Conservation (phyloP, 1,140 invertebrate species). For the Trachelipus rathkii region DNA sequence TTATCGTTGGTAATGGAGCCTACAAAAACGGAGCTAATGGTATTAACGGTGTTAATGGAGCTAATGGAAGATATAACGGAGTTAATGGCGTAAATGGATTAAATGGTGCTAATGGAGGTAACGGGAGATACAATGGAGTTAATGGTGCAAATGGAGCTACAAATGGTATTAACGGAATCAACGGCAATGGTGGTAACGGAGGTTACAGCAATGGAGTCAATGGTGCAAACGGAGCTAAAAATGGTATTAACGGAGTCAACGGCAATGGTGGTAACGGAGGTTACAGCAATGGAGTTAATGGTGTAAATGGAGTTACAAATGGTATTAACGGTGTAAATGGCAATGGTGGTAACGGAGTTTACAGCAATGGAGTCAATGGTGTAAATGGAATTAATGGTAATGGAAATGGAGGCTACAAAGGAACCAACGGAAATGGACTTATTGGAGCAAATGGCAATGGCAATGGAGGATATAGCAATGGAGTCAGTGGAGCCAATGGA, state of each 20-base stretch:
- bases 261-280: constrained; percentile 14
- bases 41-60: constrained; percentile 3
- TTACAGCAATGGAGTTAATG: neutral
- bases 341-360: neutral
- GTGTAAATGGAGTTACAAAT: neutral
- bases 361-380: neutral
- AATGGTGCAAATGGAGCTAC: constrained; percentile 1
- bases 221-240: neutral
- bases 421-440: constrained; percentile 14
- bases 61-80: neutral
- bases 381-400: constrained; percentile 4
- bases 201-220: neutral
- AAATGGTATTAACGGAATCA: neutral
- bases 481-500: neutral
- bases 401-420: constrained; percentile 17
- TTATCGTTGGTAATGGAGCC: neutral
- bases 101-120: constrained; percentile 7
- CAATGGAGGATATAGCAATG: neutral
- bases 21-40: constrained; percentile 12
- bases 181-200: neutral
- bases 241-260: neutral
- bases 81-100: neutral
- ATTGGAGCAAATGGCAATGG: neutral
- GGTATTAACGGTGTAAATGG: neutral
- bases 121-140: constrained; percentile 8